Evolutionary conservation across 2,113 vertebrate genomes (phyloP).

Genomic region (Ageneiosus marmoratus): DNA sequence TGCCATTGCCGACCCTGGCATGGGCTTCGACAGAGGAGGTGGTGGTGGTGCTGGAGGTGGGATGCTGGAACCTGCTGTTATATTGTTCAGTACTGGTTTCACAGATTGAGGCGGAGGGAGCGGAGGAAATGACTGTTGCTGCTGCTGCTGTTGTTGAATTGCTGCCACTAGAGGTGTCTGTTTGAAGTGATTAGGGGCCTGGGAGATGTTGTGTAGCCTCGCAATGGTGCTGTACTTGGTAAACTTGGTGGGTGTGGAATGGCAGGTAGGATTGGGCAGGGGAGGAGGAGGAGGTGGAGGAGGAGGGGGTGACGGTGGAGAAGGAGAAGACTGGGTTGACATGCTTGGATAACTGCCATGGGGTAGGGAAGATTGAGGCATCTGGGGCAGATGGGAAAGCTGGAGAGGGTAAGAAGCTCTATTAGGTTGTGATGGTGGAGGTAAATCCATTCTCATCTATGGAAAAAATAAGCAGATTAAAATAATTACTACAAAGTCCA

Average conservation of each 20-base stretch:
- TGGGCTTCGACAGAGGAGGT: slow-evolving; percentile 63
- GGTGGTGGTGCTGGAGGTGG: slow-evolving; percentile 74
- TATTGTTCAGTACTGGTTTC: slow-evolving; percentile 72
- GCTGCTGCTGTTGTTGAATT: slow-evolving; percentile 49
- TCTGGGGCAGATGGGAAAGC: slow-evolving; percentile 77
- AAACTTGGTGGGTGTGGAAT: slow-evolving; percentile 70
- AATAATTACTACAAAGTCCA: neutral
- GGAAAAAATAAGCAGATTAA: slow-evolving; percentile 46
- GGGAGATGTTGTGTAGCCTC: slow-evolving; percentile 77
- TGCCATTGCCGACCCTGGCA: slow-evolving; percentile 80
- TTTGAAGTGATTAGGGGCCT: slow-evolving; percentile 70
- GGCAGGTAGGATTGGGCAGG: slow-evolving; percentile 58
- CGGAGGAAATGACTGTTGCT: slow-evolving; percentile 23
- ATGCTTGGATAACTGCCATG: slow-evolving; percentile 70
- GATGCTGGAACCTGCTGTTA: slow-evolving; percentile 67
- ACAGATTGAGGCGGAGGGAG: slow-evolving; percentile 46
- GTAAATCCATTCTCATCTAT: slow-evolving; percentile 84
- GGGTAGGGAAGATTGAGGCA: slow-evolving; percentile 59
- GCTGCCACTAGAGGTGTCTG: slow-evolving; percentile 46
- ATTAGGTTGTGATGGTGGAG: slow-evolving; percentile 59
- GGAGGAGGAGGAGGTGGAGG: slow-evolving; percentile 64
- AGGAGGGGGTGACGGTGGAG: slow-evolving; percentile 69
- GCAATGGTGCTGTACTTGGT: slow-evolving; percentile 89
- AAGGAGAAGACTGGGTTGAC: slow-evolving; percentile 76
- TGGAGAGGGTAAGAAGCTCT: slow-evolving; percentile 79